Conservation (phyloP, 1,140 invertebrate genomes). For the Micrasema longulum region DNA sequence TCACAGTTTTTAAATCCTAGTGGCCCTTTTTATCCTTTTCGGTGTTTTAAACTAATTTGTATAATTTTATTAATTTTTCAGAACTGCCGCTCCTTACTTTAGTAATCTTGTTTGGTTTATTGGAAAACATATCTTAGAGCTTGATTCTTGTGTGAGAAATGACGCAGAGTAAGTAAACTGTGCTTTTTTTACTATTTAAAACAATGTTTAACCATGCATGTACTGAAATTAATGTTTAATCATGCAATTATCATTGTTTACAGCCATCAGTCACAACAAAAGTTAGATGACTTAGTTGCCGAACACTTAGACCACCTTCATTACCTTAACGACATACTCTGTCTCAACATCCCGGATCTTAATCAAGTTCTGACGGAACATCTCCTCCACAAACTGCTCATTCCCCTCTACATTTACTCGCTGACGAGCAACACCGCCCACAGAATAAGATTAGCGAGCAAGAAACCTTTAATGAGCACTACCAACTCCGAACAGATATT, state of each 20-base stretch:
- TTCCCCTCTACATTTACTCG: slow-evolving; percentile 95
- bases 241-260: slow-evolving; percentile 55
- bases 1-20: too few species aligned
- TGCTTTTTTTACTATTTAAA: neutral
- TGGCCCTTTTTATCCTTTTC: too few species aligned
- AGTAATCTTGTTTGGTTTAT: slow-evolving; percentile 99
- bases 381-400: slow-evolving; percentile 90
- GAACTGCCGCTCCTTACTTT: slow-evolving; percentile 97
- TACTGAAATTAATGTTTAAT: slow-evolving; percentile 12
- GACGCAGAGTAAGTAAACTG: slow-evolving; percentile 86
- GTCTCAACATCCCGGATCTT: slow-evolving; percentile 90
- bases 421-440: slow-evolving; percentile 70
- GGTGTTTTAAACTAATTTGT: neutral
- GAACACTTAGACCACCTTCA: slow-evolving; percentile 98
- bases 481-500: slow-evolving; percentile 64
- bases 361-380: slow-evolving; percentile 97
- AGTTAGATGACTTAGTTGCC: slow-evolving; percentile 93
- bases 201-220: neutral
- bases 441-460: slow-evolving; percentile 53
- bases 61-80: slow-evolving; percentile 57
- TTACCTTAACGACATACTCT: slow-evolving; percentile 97
- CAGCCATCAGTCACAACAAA: slow-evolving; percentile 91
- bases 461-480: slow-evolving; percentile 55
- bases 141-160: slow-evolving; percentile 94
- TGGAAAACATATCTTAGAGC: slow-evolving; percentile 96